These are phyloP conservation scores for Prenolepis imparis DNA, from an alignment of 2,888 invertebrate genomes.

Conservation along the genomic window DNA sequence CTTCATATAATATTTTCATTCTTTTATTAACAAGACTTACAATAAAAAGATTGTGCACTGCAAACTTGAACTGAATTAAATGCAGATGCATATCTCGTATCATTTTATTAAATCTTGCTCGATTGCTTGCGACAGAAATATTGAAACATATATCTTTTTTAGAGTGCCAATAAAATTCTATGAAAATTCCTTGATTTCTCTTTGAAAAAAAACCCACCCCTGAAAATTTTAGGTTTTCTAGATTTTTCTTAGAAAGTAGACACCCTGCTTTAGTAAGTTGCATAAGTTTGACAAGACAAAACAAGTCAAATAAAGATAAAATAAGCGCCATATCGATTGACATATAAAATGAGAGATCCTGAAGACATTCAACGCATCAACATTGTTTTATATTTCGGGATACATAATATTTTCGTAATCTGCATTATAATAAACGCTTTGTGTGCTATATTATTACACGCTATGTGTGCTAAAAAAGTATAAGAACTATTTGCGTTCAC, in stretches of 20 bases:
- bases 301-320: background rate
- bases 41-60: background rate
- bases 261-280: too few species aligned
- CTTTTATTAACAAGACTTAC: background rate
- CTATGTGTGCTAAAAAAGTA: background rate
- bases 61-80: background rate
- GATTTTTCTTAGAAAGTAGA: background rate
- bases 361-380: constrained; percentile 30
- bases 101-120: too few species aligned
- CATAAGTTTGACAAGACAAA: background rate
- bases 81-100: background rate
- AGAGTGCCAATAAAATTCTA: background rate
- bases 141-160: background rate
- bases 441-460: background rate
- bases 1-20: background rate
- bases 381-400: constrained; percentile 33
- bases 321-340: background rate
- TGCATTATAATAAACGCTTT: constrained; percentile 21
- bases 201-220: too few species aligned
- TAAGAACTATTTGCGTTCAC: constrained; percentile 19
- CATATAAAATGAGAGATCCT: constrained; percentile 27
- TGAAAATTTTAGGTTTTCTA: background rate
- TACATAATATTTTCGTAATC: constrained; percentile 34
- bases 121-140: background rate
- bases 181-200: background rate